phyloP scores from a whole-genome alignment of 1,140 invertebrate genomes.

The Conopomorpha cramerella region DNA sequence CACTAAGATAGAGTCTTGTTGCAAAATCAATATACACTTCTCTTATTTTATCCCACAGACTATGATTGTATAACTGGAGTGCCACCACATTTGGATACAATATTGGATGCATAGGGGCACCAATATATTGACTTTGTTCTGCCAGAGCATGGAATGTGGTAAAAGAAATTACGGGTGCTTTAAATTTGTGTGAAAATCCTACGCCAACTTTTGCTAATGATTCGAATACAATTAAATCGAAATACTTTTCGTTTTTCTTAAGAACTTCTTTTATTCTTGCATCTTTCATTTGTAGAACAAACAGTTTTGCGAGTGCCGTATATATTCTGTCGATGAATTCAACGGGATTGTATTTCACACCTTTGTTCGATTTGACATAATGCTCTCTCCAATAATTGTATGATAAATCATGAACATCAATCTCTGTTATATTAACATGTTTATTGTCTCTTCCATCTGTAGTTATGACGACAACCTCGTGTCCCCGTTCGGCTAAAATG shows the following conservation, averaged over 20 bases:
- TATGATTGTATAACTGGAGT: conserved; percentile 17
- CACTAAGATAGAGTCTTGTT: conserved; percentile 13
- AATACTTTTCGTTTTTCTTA: conserved; percentile 21
- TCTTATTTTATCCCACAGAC: conserved; percentile 23
- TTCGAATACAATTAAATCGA: conserved; percentile 35
- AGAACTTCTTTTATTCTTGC: conserved; percentile 17
- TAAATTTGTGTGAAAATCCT: conserved; percentile 30
- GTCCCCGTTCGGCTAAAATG: conserved; percentile 14
- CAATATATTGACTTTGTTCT: conserved; percentile 18
- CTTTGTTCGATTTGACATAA: conserved; percentile 4
- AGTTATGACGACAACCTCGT: conserved; percentile 31
- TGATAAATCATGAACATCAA: conserved; percentile 21
- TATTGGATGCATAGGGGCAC: conserved; percentile 45
- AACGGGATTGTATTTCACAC: conserved; percentile 4
- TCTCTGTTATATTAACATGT: conserved; percentile 21
- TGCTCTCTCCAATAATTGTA: conserved; percentile 12
- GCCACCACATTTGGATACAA: conserved; percentile 37
- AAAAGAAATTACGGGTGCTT: conserved; percentile 36
- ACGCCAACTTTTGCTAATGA: conserved; percentile 12
- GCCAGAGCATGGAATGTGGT: conserved; percentile 21
- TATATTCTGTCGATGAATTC: conserved; percentile 5
- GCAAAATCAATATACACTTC: conserved; percentile 13
- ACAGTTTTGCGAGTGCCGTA: conserved; percentile 3
- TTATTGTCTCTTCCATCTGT: conserved; percentile 16
- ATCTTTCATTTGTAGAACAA: conserved; percentile 14